Evolutionary conservation across 2,888 invertebrate genomes (phyloP).

Genomic region (Acrobasis consociella): DNA sequence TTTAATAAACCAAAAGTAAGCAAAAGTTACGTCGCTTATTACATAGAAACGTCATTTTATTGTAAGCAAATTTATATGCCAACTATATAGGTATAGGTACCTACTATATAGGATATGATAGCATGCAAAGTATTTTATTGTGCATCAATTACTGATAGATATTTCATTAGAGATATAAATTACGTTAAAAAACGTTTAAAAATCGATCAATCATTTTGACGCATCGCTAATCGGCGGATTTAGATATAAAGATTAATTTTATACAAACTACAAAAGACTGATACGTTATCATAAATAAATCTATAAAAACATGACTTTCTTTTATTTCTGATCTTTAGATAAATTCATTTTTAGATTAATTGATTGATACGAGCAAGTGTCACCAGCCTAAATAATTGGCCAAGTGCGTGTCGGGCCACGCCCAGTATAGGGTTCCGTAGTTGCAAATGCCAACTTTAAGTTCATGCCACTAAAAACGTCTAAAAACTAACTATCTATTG

Average conservation of each 20-base stretch:
- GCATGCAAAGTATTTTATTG: neutral
- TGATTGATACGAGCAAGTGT: too few relatives aligned
- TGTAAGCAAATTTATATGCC: too few relatives aligned
- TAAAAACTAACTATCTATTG: too few relatives aligned
- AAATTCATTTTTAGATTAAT: constrained; percentile 26
- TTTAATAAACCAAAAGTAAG: too few relatives aligned
- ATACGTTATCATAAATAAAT: constrained; percentile 19
- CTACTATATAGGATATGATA: neutral
- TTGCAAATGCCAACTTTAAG: too few relatives aligned
- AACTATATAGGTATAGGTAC: too few relatives aligned
- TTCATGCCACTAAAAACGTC: too few relatives aligned
- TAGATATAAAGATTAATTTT: constrained; percentile 18
- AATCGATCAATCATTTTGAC: constrained; percentile 56
- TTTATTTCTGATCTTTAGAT: constrained; percentile 13
- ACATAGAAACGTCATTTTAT: too few relatives aligned
- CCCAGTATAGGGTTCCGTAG: too few relatives aligned
- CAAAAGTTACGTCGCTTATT: too few relatives aligned
- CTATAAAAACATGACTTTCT: constrained; percentile 16
- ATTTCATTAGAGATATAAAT: constrained; percentile 22
- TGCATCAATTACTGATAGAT: neutral
- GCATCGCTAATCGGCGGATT: constrained; percentile 11
- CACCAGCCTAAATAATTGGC: too few relatives aligned
- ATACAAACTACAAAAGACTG: constrained; percentile 13
- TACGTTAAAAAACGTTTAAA: constrained; percentile 52
- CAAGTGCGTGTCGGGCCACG: too few relatives aligned